Percentiles rank a stretch among this genome's conserved stretches.
These are phyloP conservation scores for Nothura maculosa DNA, from an alignment of 2,797 vertebrate genomes.

Conservation along the genomic window DNA sequence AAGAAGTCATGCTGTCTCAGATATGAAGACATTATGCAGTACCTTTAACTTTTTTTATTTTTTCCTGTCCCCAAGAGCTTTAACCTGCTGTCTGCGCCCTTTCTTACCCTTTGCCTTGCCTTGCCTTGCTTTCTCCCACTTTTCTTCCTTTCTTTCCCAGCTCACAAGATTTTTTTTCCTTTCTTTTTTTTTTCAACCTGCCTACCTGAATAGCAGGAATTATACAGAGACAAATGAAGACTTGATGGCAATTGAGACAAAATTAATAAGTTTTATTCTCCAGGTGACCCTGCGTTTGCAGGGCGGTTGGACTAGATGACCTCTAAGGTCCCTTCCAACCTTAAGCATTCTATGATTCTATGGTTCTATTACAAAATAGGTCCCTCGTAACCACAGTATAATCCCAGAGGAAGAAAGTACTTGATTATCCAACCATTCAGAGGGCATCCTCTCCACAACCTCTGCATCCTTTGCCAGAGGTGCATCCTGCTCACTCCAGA, in stretches of 20 bases:
- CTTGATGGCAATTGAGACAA: not conserved
- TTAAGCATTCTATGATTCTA: too few relatives aligned
- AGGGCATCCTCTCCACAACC: not conserved
- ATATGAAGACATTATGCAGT: not conserved
- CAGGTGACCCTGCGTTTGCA: too few relatives aligned
- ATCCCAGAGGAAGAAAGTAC: not conserved
- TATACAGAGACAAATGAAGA: not conserved
- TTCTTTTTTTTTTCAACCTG: not conserved
- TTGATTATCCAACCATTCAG: not conserved
- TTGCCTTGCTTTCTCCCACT: not conserved
- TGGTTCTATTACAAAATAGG: not conserved
- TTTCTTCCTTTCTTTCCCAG: not conserved
- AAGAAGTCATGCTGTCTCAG: not conserved
- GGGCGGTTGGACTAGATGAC: too few relatives aligned
- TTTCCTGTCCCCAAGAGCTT: not conserved
- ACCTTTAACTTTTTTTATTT: not conserved
- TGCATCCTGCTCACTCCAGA: not conserved
- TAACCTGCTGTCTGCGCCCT: accelerated
- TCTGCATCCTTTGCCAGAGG: accelerated
- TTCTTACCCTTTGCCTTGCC: not conserved
- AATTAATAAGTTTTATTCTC: not conserved
- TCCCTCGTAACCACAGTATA: not conserved
- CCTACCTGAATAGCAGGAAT: not conserved
- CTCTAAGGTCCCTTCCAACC: too few relatives aligned
- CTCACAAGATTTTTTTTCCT: not conserved